Evolutionary conservation across 2,113 vertebrate genomes (phyloP).

Genomic region (Ophthalmotilapia sp.): DNA sequence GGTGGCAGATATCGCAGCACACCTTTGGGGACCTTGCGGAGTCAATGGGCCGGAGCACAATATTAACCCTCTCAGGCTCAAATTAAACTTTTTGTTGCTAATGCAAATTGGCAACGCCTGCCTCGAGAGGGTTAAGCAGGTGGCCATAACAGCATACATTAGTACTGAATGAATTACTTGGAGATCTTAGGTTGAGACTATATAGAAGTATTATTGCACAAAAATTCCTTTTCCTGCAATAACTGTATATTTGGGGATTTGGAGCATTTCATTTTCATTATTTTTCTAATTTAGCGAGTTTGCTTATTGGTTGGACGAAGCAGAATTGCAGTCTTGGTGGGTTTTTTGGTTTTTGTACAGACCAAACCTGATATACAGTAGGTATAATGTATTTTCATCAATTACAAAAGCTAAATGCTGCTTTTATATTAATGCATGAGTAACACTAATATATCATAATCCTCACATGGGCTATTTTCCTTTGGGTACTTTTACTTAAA

Average conservation of each 20-base stretch:
- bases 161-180: neutral
- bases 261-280: neutral
- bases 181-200: neutral
- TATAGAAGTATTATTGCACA: neutral
- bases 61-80: neutral
- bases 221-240: neutral
- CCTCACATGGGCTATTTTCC: neutral
- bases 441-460: neutral
- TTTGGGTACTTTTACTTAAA: neutral
- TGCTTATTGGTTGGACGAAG: neutral
- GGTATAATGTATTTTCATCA: neutral
- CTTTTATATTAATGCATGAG: neutral
- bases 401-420: neutral
- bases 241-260: neutral
- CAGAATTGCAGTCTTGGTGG: neutral
- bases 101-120: fast-evolving
- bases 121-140: neutral
- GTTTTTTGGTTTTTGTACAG: neutral
- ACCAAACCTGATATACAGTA: neutral
- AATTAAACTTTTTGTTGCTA: neutral
- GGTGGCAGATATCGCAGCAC: neutral
- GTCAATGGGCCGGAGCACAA: neutral
- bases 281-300: neutral
- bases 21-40: neutral
- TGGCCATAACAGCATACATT: neutral